Conservation (phyloP, 2,113 vertebrate genomes). For the Jaculus jaculus region DNA sequence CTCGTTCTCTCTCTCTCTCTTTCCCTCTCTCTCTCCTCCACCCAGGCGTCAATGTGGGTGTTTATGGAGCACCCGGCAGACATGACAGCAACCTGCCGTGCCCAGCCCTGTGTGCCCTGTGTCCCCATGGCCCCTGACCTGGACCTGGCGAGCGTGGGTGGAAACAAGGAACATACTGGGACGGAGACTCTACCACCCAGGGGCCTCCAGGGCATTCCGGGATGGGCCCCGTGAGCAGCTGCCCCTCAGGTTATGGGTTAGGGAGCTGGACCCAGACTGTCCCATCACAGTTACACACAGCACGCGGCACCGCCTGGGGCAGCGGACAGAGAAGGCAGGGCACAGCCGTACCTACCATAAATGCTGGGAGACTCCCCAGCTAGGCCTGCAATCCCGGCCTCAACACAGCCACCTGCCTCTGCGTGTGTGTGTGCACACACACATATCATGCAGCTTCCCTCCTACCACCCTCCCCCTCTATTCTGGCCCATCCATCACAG, state of each 20-base stretch:
- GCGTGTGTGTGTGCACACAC: rapidly evolving
- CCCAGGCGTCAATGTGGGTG: background rate
- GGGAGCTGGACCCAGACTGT: background rate
- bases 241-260: rapidly evolving
- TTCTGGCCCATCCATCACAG: background rate
- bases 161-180: background rate
- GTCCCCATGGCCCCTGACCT: background rate
- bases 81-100: rapidly evolving
- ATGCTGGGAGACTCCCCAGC: rapidly evolving
- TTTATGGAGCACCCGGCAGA: rapidly evolving
- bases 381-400: no score
- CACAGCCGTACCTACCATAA: rapidly evolving
- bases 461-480: no score
- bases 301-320: background rate
- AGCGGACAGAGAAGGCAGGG: background rate
- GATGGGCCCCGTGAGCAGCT: background rate
- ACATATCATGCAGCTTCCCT: rapidly evolving
- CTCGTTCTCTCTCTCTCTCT: no score
- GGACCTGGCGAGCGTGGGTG: rapidly evolving
- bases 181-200: background rate
- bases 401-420: background rate
- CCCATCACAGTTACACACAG: background rate
- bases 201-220: background rate
- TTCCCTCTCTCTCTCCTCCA: no score
- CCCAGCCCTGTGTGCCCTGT: background rate